Evolutionary conservation across 2,113 vertebrate genomes (phyloP).

Genomic region (Zosterops lateralis): DNA sequence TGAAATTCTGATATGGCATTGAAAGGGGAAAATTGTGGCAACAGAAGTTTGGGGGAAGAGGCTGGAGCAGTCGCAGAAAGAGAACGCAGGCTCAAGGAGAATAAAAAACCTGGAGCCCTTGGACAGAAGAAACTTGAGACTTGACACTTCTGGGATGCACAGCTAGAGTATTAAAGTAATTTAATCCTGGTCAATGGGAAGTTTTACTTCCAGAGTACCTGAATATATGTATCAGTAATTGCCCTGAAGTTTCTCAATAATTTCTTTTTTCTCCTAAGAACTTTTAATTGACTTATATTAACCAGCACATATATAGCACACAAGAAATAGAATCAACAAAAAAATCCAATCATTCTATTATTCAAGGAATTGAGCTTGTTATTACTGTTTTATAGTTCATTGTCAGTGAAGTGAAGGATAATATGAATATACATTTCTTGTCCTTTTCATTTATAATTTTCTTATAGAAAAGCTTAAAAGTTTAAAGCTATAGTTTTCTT

Average conservation of each 20-base stretch:
- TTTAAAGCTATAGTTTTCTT: neutral
- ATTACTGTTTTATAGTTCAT: neutral
- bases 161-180: neutral
- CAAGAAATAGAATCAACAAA: neutral
- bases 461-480: neutral
- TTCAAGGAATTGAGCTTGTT: neutral
- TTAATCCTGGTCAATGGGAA: neutral
- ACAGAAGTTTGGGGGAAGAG: neutral
- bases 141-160: neutral
- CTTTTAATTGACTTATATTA: neutral
- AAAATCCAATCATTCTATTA: neutral
- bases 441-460: neutral
- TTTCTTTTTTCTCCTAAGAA: neutral
- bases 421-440: accelerated
- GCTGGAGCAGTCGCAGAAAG: neutral
- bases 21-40: neutral
- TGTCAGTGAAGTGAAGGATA: neutral
- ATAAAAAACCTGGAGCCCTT: neutral
- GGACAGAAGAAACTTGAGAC: neutral
- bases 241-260: neutral
- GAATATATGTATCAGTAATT: neutral
- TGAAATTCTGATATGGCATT: neutral
- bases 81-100: neutral
- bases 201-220: neutral
- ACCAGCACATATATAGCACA: neutral